phyloP scores from a whole-genome alignment of 2,113 vertebrate genomes.

The Terrapene triunguis region DNA sequence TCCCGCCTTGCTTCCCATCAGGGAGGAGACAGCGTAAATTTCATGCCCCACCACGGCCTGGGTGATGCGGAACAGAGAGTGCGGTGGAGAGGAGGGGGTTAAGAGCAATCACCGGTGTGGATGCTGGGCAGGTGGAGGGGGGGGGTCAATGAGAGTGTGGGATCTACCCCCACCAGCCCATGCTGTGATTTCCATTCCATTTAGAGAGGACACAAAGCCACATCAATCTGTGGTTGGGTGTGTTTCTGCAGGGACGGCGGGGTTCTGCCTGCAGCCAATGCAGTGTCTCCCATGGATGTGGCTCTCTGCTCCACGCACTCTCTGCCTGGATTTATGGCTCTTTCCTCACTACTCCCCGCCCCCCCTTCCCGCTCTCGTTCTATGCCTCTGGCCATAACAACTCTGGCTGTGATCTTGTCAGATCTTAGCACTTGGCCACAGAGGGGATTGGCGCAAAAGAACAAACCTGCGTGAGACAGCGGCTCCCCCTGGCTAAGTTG shows the following conservation, averaged over 20 bases:
- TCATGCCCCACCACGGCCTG: background rate
- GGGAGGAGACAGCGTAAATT: background rate
- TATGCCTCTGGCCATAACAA: background rate
- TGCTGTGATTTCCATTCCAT: background rate
- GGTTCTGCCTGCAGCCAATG: background rate
- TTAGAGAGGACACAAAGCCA: background rate
- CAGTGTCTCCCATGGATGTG: background rate
- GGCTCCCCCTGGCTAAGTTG: background rate
- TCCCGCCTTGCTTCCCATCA: background rate
- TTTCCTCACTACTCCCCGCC: background rate
- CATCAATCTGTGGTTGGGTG: background rate
- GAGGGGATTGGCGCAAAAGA: background rate
- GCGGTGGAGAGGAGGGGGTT: background rate
- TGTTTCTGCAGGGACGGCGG: background rate
- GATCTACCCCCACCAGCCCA: background rate
- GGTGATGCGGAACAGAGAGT: background rate
- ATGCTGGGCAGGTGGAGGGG: background rate
- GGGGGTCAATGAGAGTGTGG: background rate
- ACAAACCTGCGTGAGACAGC: background rate
- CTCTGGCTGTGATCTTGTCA: background rate
- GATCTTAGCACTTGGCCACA: background rate
- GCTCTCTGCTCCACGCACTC: too few relatives aligned
- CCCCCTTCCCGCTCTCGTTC: background rate
- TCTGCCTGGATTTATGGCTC: background rate
- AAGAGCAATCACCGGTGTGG: background rate